Evolutionary conservation across 2,113 vertebrate genomes (phyloP), one percentile per base, ranked within the genome.

Genomic region (Protomyctophum bolini): DNA sequence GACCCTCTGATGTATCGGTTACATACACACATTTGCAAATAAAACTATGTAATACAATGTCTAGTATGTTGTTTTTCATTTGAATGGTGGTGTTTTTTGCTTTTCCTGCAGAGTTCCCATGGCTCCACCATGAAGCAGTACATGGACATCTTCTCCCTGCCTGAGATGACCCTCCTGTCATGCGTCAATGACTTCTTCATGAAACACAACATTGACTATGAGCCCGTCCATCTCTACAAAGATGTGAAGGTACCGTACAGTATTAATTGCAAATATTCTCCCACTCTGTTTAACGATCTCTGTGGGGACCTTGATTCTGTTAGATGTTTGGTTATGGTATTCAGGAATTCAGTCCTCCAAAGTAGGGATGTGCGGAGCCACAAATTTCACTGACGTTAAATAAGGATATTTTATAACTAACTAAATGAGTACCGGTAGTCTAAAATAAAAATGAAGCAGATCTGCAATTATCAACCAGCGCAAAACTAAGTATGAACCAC

Each of bases 101-200:
- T 66, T 73, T 63, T 63, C 55, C 45, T 64, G 33, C 88, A 99
- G 98, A 99, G 97, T 77, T 96, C 96, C 46, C 96, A 99, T 0
- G 96, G 97, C 52, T 95, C 95, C 81, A 95, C 95, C 55, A 97
- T 99, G 97, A 99, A 99, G 65, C 98, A 99, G 87, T 99, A 97
- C 91, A 99, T 99, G 98, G 98, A 99, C 85, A 99, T 99, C 68
- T 99, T 99, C 92, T 99, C 98, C 8, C 89, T 99, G 81, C 98
- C 98, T 0, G 98, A 99, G 91, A 98, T 99, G 97, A 96, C 93
- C 0, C 95, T 99, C 21, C 92, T 99, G 52, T 99, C 92, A 4
- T 99, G 96, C 7, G 98, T 99, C 84, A 99, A 96, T 2, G 97
- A 99, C 28, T 95, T 97, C 89, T 99, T 99, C 83, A 94, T 99